Base-by-base conservation (phyloP, 2,113 vertebrate genomes). In the Riparia riparia region DNA sequence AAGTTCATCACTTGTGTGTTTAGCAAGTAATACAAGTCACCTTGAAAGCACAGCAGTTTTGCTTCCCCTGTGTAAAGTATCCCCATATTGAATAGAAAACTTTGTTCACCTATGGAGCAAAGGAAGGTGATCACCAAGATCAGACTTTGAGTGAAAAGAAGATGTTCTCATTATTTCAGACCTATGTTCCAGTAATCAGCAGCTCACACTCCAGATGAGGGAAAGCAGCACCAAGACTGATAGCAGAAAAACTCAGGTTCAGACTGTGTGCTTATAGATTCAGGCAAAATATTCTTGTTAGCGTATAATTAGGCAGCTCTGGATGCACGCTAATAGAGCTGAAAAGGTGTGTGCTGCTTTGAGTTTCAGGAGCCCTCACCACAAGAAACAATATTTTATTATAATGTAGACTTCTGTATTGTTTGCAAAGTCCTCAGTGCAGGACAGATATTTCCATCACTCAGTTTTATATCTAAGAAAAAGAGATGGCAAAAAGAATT, bases 281-380 rank as follows among this genome's bases (percentile, higher is more conserved):
- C 87, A 82, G 89, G 82, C 44, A 92, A 97, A 97, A 97, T 96
- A 83, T 56, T 90, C 94, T 96, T 96, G 87, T 96, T 97, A 97
- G 39, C 61, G 42, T 54, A 81, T 95, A 97, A 97, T 98, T 96
- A 97, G 94, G 95, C 95, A 96, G 76, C 79, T 90, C 77, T 85
- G 56, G 74, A 66, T 66, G 84, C 22, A 76, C 79, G 92, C 65
- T n/a, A 60, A 86, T 85, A 74, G 78, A 89, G 85, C 42, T 83
- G 79, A 78, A 97, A 97, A 97, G 61, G 72, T 65, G 39, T 87
- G 57, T 65, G 93, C 66, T 85, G 45, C 92, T 93, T 56, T 39
- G 66, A 97, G 80, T 93, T 84, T 68, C 82, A 70, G 91, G 66
- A 96, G 34, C n/a, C 32, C 86, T 96, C 90, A 93, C 83, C 91